Conservation (phyloP, 2,113 vertebrate species). For the Nycticebus coucang region DNA sequence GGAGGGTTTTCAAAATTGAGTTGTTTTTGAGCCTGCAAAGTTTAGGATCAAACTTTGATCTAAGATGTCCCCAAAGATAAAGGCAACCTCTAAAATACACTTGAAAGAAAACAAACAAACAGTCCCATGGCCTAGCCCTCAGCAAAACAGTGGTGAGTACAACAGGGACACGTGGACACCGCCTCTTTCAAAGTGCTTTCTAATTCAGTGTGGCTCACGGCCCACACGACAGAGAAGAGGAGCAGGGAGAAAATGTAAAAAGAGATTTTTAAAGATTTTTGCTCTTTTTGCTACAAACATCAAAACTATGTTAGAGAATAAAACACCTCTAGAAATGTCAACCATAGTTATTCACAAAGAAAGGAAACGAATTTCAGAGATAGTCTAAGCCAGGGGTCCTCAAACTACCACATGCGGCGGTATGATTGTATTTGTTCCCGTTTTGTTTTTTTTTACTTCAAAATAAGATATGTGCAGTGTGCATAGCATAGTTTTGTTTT, state of each 20-base stretch:
- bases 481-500: too few species aligned
- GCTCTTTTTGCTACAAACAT: not conserved
- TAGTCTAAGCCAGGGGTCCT: not conserved
- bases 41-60: conserved; percentile 35
- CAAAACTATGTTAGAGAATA: not conserved
- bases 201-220: not conserved
- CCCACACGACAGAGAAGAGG: not conserved
- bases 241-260: not conserved
- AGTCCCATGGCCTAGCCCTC: not conserved
- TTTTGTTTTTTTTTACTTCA: too few species aligned
- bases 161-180: not conserved
- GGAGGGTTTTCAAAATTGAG: not conserved
- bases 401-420: too few species aligned
- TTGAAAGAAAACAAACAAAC: conserved; percentile 13
- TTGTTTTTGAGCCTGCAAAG: conserved; percentile 1
- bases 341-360: conserved; percentile 34
- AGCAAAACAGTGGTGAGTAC: not conserved
- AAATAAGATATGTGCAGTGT: too few species aligned
- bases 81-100: not conserved
- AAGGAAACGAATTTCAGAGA: conserved; percentile 26
- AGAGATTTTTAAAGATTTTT: not conserved
- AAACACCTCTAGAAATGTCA: not conserved
- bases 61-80: conserved; percentile 9
- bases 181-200: not conserved
- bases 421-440: too few species aligned